Evolutionary conservation across 2,888 invertebrate species (phyloP), one percentile per base, ranked within the genome.

Genomic region (Hydrotaea diabolus): DNA sequence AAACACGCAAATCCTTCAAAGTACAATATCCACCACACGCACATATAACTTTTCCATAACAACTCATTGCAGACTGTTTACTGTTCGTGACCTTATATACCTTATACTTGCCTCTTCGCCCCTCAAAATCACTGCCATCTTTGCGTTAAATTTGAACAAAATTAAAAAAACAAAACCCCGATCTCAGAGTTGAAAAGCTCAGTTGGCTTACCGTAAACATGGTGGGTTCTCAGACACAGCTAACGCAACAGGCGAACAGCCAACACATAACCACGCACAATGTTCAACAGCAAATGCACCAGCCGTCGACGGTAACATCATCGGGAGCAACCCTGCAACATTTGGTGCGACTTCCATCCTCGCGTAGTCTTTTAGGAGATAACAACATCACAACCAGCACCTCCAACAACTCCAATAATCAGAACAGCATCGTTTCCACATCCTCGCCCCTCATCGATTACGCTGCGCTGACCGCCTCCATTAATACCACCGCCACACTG

Each of bases 181-280:
- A 26, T 31, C 62, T 17, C 62, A 39, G 39, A 39, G 39, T 39
- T 13, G 17, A 19, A 66, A 39, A 31, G 39, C 66, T 21, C 39
- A 66, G 39, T 19, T 43, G 13, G 4, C 7, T 17, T 15, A 17
- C 62, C 31, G 62, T 43, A 59, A 86, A 79, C 78, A 90, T 90
- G 90, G 89, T 90, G 69, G 90, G 89, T n/a, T 86, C 88, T 13
- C 88, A 89, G 62, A 75, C 85, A 15, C 82, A 86, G 36, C 76
- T 72, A 36, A 19, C 39, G 19, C 73, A 76, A 31, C 79, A 49
- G n/a, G 49, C 49, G 8, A 59, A 71, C 31, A 77, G 21, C 84
- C 79, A 19, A 73, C 76, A 8, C 9, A 23, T 72, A 79, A 49
- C 31, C 57, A 62, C 57, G 49, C 21, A 73, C 39, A 66, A 31